Evolutionary conservation across 2,113 vertebrate species (phyloP).

Genomic region (Hiodon tergisus): DNA sequence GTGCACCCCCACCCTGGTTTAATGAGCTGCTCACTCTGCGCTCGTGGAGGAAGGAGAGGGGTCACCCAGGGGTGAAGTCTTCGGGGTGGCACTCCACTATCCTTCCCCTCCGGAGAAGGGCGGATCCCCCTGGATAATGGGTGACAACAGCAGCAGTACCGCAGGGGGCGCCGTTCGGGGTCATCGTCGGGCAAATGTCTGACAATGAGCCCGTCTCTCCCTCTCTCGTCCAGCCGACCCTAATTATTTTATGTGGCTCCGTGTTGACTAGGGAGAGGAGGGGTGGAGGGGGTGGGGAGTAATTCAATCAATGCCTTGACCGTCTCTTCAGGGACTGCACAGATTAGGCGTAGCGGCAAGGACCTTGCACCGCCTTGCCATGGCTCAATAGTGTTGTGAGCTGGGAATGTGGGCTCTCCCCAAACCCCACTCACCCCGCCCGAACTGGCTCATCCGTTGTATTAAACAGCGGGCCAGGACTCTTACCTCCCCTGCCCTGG

Average conservation of each 20-base stretch:
- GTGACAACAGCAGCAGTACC: slow-evolving; percentile 30
- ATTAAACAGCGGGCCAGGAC: no score
- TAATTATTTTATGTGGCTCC: slow-evolving; percentile 30
- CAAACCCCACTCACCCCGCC: no score
- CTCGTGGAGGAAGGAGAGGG: slow-evolving; percentile 25
- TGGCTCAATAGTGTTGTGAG: no score
- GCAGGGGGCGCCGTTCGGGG: slow-evolving; percentile 22
- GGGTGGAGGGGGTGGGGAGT: slow-evolving; percentile 31
- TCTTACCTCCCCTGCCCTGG: no score
- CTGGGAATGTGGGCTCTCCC: no score
- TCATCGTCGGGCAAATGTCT: neutral
- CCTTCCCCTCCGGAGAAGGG: slow-evolving; percentile 28
- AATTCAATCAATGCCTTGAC: slow-evolving; percentile 37
- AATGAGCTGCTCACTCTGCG: slow-evolving; percentile 20
- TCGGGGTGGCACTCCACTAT: slow-evolving; percentile 43
- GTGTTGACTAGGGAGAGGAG: slow-evolving; percentile 9
- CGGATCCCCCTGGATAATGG: slow-evolving; percentile 35
- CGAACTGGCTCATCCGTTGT: no score
- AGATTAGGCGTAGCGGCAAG: no score
- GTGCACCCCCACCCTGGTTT: neutral
- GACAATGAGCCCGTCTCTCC: slow-evolving; percentile 3
- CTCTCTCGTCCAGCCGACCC: neutral
- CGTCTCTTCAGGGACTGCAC: no score
- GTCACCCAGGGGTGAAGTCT: slow-evolving; percentile 59
- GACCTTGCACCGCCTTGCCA: no score